Base-by-base conservation (phyloP, 2,797 vertebrate species). In the Rhynchonycteris naso region DNA sequence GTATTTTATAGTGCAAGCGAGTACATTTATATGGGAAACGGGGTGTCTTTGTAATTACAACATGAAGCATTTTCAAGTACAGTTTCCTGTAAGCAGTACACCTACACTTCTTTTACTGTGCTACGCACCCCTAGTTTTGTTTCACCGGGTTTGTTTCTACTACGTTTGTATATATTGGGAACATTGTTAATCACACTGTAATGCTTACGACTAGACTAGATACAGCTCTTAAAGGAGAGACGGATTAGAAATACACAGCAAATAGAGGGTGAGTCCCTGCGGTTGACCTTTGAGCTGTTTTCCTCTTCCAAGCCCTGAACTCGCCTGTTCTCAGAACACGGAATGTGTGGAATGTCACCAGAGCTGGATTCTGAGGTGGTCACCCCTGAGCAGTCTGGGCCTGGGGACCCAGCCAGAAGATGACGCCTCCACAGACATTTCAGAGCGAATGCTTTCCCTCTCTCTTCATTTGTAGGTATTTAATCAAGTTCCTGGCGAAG, bases 401-500 rank as follows among this genome's bases (percentile, higher is more conserved):
- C 26, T 61, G 61, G 58, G 19, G 26, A 8, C 9, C 19, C 7
- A 54, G 22, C 33, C 9, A 38, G 16, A 30, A 14, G 54, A 19
- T 81, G 14, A 11, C 14, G 15, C 88, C 43, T 54, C 16, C 50
- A 24, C 58, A 88, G 1, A 5, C 47, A 6, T 66, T 76, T 80
- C 65, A 68, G 69, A n/a, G 26, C 21, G 3, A 6, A 14, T 52
- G 12, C 43, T 54, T 58, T 63, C 52, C 30, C 38, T 96, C 98
- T 66, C 38, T 47, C 92, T 74, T 85, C 22, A 69, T 47, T 81
- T 7, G 21, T 95, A 99, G 99, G 98, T 99, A 99, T 98, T 98
- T 99, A 98, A 99, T 99, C 95, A 99, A 99, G 98, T 99, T 99
- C 97, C 98, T 99, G 76, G 98, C 99, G 50, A 99, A 98, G 97